Evolutionary conservation across 2,113 vertebrate species (phyloP).

Genomic region (Carassius carassius): DNA sequence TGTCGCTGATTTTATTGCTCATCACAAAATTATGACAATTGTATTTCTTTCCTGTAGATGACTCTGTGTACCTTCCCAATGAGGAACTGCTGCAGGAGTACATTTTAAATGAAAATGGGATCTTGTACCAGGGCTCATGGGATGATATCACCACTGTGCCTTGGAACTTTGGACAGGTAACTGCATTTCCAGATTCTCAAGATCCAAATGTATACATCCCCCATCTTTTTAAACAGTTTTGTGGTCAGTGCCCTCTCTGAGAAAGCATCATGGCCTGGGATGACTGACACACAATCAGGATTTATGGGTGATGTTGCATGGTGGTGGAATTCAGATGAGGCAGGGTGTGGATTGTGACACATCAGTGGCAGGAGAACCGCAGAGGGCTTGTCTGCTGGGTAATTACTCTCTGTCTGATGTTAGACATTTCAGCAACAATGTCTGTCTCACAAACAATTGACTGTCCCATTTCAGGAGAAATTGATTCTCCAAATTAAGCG

Average conservation of each 20-base stretch:
- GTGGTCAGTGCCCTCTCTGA: conserved; percentile 14
- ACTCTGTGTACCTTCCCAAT: conserved; percentile 79
- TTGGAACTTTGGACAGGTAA: conserved; percentile 91
- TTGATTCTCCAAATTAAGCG: neutral
- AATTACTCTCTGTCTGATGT: conserved; percentile 50
- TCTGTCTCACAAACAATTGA: conserved; percentile 63
- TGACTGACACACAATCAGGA: conserved; percentile 37
- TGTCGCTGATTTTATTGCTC: neutral
- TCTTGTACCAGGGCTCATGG: conserved; percentile 80
- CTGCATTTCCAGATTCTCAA: conserved; percentile 3
- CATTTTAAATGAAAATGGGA: conserved; percentile 82
- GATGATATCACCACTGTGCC: conserved; percentile 71
- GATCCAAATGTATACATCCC: neutral
- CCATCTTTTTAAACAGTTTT: neutral
- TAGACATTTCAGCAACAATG: conserved; percentile 65
- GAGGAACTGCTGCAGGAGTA: conserved; percentile 82
- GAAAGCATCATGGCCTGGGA: conserved; percentile 22
- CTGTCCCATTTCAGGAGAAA: conserved; percentile 36
- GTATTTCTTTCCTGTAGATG: conserved; percentile 68
- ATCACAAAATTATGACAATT: neutral
- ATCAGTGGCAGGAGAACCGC: conserved; percentile 45
- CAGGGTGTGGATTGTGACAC: conserved; percentile 66
- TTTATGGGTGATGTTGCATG: conserved; percentile 40
- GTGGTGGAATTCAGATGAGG: conserved; percentile 46
- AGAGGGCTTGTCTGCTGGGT: conserved; percentile 31